Evolutionary conservation across 2,113 vertebrate species (phyloP), one percentile per base, ranked within the genome.

Genomic region (Zapornia atra): DNA sequence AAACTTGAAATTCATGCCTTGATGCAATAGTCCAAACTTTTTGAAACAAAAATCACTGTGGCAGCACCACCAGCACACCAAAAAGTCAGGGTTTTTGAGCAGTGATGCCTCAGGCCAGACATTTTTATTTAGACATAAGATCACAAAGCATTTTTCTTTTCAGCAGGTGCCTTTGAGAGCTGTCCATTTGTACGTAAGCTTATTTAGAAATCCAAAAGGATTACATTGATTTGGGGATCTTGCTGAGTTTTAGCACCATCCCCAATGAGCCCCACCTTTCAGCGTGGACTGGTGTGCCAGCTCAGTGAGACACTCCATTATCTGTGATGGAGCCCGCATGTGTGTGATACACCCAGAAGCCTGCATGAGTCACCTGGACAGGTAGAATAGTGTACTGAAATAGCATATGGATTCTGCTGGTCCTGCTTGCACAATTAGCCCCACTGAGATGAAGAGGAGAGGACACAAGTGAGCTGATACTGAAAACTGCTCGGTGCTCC

Each of bases 281-380:
- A 94, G 88, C 92, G 57, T 60, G 61, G 76, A 33, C 53, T 91
- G 40, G 24, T 92, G 73, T 96, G 83, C 91, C 83, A 96, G 73
- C 57, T 85, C 72, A 31, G 53, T 78, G 92, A 95, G 95, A 85
- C 90, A 72, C 28, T 48, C 44, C 53, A 91, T 92, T 94, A 92
- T 88, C 84, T 91, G 61, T 40, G 75, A 79, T 77, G 83, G 83
- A 95, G 76, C 72, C 53, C 61, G 57, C 15, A 1, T 69, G 77
- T 60, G 17, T 93, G 86, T 66, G 88, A 91, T 94, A 91, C 80
- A 40, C 92, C 91, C 92, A 88, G 59, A 59, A 83, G 60, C n/a
- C 48, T 68, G 40, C 15, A 33, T 96, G 96, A 95, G 53, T 96
- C 94, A 96, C 90, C 61, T 84, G 94, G 92, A 54, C 61, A 59